These are phyloP conservation scores for Nothoprocta perdicaria DNA, from an alignment of 2,113 vertebrate genomes.

Conservation along the genomic window DNA sequence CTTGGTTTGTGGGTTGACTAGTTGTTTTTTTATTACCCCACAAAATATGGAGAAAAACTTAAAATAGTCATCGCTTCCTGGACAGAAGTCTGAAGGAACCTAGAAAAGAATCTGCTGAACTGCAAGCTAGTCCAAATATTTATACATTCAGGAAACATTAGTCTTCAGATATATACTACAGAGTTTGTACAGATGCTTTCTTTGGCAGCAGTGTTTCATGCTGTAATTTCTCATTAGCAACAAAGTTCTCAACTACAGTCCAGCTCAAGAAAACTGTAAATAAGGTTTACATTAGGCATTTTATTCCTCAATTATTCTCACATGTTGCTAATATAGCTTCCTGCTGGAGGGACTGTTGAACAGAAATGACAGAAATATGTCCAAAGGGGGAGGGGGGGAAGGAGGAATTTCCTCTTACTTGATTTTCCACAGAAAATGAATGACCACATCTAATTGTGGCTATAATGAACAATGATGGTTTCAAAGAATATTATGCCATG, in stretches of 20 bases:
- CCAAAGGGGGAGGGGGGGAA: not conserved
- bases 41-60: not conserved
- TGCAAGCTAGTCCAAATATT: not conserved
- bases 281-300: conserved; percentile 32
- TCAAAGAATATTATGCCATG: not conserved
- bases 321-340: not conserved
- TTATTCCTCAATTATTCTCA: conserved; percentile 39
- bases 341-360: not conserved
- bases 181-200: not conserved
- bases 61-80: not conserved
- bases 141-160: conserved; percentile 10
- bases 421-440: not conserved
- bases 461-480: not conserved
- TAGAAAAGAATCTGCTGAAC: not conserved
- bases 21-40: not conserved
- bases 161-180: not conserved
- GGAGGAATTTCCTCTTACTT: not conserved
- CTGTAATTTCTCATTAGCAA: conserved; percentile 43
- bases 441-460: not conserved
- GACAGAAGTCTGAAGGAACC: not conserved
- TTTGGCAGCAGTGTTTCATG: conserved; percentile 25
- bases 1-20: not conserved
- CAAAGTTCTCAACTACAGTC: not conserved
- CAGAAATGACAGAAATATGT: not conserved
- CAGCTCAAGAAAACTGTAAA: conserved; percentile 34